Evolutionary conservation across 2,113 vertebrate species (phyloP), one percentile per base, ranked within the genome.

Genomic region (Dascyllus trimaculatus): DNA sequence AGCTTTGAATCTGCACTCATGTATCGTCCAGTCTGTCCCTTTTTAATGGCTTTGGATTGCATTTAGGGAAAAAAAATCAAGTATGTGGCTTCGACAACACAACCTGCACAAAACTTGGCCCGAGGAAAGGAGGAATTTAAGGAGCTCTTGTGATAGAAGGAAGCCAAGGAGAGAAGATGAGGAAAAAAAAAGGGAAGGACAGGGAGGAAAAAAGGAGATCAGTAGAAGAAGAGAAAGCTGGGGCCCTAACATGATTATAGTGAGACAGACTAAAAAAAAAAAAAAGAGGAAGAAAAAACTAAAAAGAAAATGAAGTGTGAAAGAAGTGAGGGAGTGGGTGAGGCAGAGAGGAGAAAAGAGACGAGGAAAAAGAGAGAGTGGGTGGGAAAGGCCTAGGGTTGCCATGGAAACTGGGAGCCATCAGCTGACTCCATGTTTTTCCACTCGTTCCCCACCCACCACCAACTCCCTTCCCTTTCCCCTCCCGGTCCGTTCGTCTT

Each of bases 381-480:
- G 92, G 93, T 91, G 94, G 91, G 94, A 93, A 95, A 93, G 93
- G 93, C 88, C 90, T 88, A 21, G 25, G 22, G 95, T 95, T 93
- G 81, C 86, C 93, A 95, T 95, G 95, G 94, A 94, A 95, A 95
- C 95, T 94, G 88, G 88, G 91, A 92, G 90, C 92, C 90, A 93
- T 95, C 93, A 94, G 93, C 93, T 94, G 93, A 93, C 91, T 94
- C 90, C 89, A 86, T 93, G 90, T 88, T 87, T 86, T 89, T 92
- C 72, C 85, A 70, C 84, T 88, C 45, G 17, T 59, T 81, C 81
- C 76, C 69, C 82, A 78, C 80, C 81, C 77, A 81, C 85, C 88
- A 71, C 51, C 88, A 78, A 65, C 85, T 78, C 89, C 85, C 78
- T 77, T 82, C 60, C 64, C 13, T 71, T 71, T 74, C 64, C 67